A percentile compares a stretch with the other conserved stretches of the same genome.
phyloP scores from a whole-genome alignment of 2,113 vertebrate genomes.

The Halcyon senegalensis region DNA sequence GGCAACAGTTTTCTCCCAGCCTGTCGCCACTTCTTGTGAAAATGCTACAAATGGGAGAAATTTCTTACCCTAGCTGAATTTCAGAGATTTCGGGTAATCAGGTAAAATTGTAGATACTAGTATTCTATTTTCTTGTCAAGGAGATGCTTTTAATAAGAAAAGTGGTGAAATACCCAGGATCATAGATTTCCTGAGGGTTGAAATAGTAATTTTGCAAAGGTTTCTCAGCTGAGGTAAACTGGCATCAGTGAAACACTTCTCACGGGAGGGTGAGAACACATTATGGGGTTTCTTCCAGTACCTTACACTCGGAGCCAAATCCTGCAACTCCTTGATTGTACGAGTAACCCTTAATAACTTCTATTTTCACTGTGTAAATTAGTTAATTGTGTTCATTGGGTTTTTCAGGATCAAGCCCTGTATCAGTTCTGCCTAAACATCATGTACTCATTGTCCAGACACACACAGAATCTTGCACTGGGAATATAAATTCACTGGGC shows the following conservation, averaged over 20 bases:
- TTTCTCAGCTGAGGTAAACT: neutral
- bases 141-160: neutral
- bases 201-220: neutral
- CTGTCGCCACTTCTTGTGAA: neutral
- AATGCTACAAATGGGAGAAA: neutral
- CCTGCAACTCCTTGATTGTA: neutral
- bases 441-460: neutral
- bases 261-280: neutral
- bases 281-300: neutral
- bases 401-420: neutral
- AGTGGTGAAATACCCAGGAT: neutral
- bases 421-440: neutral
- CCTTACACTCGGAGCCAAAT: neutral
- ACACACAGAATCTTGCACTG: rapidly evolving
- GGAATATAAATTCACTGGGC: neutral
- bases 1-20: neutral
- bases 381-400: rapidly evolving
- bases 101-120: neutral
- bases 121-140: neutral
- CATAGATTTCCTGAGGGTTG: neutral
- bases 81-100: neutral
- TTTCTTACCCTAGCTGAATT: neutral
- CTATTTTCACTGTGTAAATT: neutral
- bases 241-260: neutral
- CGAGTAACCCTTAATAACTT: neutral